Base-by-base conservation (phyloP, 2,888 invertebrate species). In the Drosophila tripunctata region DNA sequence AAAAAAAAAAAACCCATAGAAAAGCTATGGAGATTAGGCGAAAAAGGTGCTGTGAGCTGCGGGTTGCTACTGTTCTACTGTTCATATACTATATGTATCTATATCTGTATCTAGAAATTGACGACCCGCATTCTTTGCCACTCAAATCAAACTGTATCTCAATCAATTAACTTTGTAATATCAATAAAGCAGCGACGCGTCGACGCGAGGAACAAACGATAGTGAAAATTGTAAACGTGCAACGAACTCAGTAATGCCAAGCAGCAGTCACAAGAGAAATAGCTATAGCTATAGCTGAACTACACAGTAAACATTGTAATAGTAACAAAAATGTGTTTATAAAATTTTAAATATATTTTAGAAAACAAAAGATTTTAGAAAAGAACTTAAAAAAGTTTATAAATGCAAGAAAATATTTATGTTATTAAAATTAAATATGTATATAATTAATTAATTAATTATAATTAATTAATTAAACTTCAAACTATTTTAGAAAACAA, bases 231-330 rank as follows among this genome's bases (percentile, higher is more conserved):
- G 47, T 19, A 48, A 71, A 83, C 81, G 85, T 78, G 78, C 79
- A 80, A 80, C 73, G 85, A 81, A 81, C 80, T 85, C 66, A 66
- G 21, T 76, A 80, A 83, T 77, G 77, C 77, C 8, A 36, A 50
- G 36, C 43, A 2, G 40, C 57, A 51, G 45, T 36, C 65, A 63
- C 57, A 67, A 69, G 58, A 54, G 52, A 52, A 71, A 54, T 60
- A 54, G 21, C 8, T 14, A 47, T 12, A 51, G 22, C 21, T 41
- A 31, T 35, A 33, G 21, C 17, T 41, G 38, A 45, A 36, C 17
- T 41, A 41, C 14, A 48, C 36, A 64, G 14, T n/a, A n/a, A n/a
- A n/a, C n/a, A n/a, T n/a, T n/a, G n/a, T n/a, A n/a, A n/a, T n/a
- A n/a, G n/a, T n/a, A n/a, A n/a, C n/a, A n/a, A n/a, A n/a, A n/a